Conservation (phyloP, 1,140 invertebrate genomes). For the Bombus sibiricus region DNA sequence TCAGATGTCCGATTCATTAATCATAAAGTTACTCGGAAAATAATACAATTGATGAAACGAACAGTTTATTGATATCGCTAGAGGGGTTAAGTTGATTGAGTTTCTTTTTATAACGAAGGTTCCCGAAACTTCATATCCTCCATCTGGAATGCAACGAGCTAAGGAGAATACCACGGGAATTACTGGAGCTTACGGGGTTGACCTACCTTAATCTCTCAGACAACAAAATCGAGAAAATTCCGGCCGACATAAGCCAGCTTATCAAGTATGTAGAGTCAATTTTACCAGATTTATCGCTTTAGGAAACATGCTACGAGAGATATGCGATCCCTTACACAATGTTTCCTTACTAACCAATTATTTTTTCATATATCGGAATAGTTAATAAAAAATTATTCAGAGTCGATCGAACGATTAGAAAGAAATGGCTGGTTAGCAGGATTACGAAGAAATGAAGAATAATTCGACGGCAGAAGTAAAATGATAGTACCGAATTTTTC, state of each 20-base stretch:
- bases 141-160: slow-evolving; percentile 85
- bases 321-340: background rate
- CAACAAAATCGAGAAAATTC: slow-evolving; percentile 86
- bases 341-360: background rate
- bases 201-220: slow-evolving; percentile 88
- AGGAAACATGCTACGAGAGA: background rate
- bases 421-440: too few relatives aligned
- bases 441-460: too few relatives aligned
- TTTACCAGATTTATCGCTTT: slow-evolving; percentile 42
- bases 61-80: background rate
- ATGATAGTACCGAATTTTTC: too few relatives aligned
- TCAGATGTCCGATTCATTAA: background rate
- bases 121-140: slow-evolving; percentile 84
- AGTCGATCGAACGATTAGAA: background rate
- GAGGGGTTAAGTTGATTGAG: background rate
- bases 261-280: slow-evolving; percentile 84
- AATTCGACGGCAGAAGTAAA: too few relatives aligned
- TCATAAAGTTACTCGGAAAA: background rate
- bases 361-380: background rate
- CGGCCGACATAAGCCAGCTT: slow-evolving; percentile 85
- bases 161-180: slow-evolving; percentile 83
- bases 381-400: background rate
- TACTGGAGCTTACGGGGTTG: slow-evolving; percentile 84
- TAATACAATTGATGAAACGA: background rate
- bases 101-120: slow-evolving; percentile 70